Evolutionary conservation across 2,113 vertebrate genomes (phyloP).

Genomic region (Prionailurus bengalensis): DNA sequence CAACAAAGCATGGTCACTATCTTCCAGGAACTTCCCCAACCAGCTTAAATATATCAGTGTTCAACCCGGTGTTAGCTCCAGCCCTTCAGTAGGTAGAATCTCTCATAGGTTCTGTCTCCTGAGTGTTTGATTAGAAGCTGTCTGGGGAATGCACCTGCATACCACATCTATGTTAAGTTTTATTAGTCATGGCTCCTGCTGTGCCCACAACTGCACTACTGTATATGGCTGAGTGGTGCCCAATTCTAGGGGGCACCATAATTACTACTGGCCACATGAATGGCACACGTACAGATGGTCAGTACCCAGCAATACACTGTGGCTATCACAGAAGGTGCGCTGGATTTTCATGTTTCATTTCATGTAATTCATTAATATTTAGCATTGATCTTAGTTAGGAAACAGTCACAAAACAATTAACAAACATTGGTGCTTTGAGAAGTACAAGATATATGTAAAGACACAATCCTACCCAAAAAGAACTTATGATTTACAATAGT

Average conservation of each 20-base stretch:
- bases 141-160: neutral
- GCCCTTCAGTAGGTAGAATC: neutral
- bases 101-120: neutral
- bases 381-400: neutral
- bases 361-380: neutral
- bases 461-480: neutral
- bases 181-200: neutral
- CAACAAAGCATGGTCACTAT: neutral
- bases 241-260: neutral
- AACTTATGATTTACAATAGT: neutral
- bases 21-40: neutral
- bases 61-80: neutral
- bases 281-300: neutral
- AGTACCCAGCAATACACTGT: neutral
- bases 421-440: neutral
- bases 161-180: neutral
- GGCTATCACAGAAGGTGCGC: neutral
- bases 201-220: neutral
- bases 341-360: neutral
- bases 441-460: neutral
- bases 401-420: neutral
- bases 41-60: neutral
- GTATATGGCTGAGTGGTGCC: neutral
- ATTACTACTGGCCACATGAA: neutral
- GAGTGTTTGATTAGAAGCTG: neutral